Evolutionary conservation across 2,888 invertebrate genomes (phyloP).

Genomic region (Brenthis ino): DNA sequence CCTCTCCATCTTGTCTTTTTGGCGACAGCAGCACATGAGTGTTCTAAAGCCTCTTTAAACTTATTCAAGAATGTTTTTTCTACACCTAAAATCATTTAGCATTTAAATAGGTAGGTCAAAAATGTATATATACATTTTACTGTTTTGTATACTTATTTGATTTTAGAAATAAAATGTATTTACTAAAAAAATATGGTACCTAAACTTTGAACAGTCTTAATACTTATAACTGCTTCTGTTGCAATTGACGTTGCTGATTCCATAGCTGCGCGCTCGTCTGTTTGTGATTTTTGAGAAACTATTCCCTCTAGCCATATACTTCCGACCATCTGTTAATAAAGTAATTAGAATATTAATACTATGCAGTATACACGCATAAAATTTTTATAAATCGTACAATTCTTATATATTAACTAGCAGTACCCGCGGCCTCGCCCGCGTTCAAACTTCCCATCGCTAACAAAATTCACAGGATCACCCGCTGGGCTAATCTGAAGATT

Average conservation of each 20-base stretch:
- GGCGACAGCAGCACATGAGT: conserved; percentile 78
- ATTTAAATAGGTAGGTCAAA: neutral
- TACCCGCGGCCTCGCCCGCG: too few relatives aligned
- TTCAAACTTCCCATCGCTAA: too few relatives aligned
- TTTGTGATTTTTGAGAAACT: conserved; percentile 81
- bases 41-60: conserved; percentile 76
- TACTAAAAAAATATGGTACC: conserved; percentile 54
- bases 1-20: conserved; percentile 85
- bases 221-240: conserved; percentile 85
- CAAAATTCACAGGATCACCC: too few relatives aligned
- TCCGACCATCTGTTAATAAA: conserved; percentile 69
- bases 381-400: too few relatives aligned
- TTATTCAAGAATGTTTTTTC: conserved; percentile 82
- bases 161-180: neutral
- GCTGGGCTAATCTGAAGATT: too few relatives aligned
- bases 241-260: conserved; percentile 85
- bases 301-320: conserved; percentile 84
- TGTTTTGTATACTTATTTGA: too few relatives aligned
- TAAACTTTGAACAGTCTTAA: conserved; percentile 85
- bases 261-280: conserved; percentile 83
- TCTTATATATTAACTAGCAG: neutral
- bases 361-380: too few relatives aligned
- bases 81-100: conserved; percentile 54
- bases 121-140: neutral
- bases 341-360: neutral